Evolutionary conservation across 2,888 invertebrate species (phyloP), one percentile per base, ranked within the genome.

Genomic region (Archaeoteleia sp.): DNA sequence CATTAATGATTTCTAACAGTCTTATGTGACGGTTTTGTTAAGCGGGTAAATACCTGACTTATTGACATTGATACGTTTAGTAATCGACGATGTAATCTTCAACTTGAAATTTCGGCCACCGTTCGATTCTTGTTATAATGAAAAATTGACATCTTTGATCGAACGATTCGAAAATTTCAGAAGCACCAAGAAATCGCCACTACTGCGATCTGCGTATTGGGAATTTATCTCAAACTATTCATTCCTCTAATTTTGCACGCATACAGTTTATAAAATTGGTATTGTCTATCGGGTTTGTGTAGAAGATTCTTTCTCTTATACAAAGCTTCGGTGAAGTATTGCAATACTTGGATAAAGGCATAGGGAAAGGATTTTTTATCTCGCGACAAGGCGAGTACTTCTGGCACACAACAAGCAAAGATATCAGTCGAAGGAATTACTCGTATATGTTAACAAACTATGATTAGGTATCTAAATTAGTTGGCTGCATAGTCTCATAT

Each of bases 221-320:
- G 12, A 17, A 20, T 48, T 46, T 27, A 14, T 39, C 42, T 63
- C 35, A 23, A 63, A n/a, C 20, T 35, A 57, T 10, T 49, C 42
- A 45, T 20, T 37, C 13, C 23, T 54, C 54, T 57, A 48, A 46
- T 53, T 51, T 29, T 34, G 48, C 35, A 66, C 48, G 54, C 66
- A 23, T 42, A 54, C 37, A 12, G 12, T 48, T 48, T 66, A 54
- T 12, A 66, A 66, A 66, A 66, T 43, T 66, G 46, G 58, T 66
- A 66, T 66, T 66, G 66, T 66, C 66, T 66, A 66, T 66, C 25
- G 66, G 58, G 48, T 58, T 48, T 46, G 40, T 66, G 32, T 48
- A 66, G 12, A 48, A 57, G 20, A 20, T 43, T 13, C 10, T 35
- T 43, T 35, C 4, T 35, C 30, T 30, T 51, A 49, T 12, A 29